phyloP scores from a whole-genome alignment of 1,140 invertebrate genomes.

The Drosophila rhopaloa region DNA sequence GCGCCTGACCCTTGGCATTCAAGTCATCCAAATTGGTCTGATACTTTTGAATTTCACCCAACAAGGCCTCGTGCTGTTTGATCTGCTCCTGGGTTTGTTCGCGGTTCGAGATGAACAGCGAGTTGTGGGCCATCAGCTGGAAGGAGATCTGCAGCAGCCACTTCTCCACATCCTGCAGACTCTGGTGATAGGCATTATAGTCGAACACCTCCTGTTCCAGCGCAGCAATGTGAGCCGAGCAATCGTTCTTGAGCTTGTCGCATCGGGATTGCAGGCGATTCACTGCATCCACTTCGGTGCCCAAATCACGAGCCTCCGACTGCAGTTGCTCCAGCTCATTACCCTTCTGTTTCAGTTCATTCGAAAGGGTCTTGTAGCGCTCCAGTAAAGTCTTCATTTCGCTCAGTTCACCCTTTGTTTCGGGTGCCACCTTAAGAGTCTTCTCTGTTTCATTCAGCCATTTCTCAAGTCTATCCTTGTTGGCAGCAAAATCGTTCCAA shows the following conservation, averaged over 20 bases:
- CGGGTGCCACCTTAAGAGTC: conserved; percentile 87
- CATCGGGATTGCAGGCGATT: conserved; percentile 88
- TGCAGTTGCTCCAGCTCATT: conserved; percentile 90
- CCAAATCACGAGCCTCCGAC: conserved; percentile 90
- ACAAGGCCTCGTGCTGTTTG: conserved; percentile 91
- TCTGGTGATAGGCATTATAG: conserved; percentile 94
- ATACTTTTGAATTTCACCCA: conserved; percentile 95
- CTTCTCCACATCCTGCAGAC: conserved; percentile 96
- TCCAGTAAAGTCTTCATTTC: conserved; percentile 96
- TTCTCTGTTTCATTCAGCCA: conserved; percentile 90
- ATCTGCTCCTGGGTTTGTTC: conserved; percentile 96
- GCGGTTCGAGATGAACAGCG: conserved; percentile 95
- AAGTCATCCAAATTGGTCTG: conserved; percentile 92
- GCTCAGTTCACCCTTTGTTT: conserved; percentile 92
- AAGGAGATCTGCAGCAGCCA: conserved; percentile 98
- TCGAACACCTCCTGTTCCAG: conserved; percentile 93
- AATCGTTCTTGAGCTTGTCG: conserved; percentile 87
- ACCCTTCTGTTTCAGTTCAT: conserved; percentile 90
- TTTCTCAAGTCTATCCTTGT: conserved; percentile 88
- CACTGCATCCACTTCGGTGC: conserved; percentile 87
- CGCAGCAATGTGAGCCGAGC: conserved; percentile 87
- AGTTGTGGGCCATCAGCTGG: conserved; percentile 98
- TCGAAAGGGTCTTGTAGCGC: conserved; percentile 91
- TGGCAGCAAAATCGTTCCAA: conserved; percentile 93
- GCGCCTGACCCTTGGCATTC: conserved; percentile 92